phyloP scores from a whole-genome alignment of 2,888 invertebrate species.

The Calliscelio sp. region DNA sequence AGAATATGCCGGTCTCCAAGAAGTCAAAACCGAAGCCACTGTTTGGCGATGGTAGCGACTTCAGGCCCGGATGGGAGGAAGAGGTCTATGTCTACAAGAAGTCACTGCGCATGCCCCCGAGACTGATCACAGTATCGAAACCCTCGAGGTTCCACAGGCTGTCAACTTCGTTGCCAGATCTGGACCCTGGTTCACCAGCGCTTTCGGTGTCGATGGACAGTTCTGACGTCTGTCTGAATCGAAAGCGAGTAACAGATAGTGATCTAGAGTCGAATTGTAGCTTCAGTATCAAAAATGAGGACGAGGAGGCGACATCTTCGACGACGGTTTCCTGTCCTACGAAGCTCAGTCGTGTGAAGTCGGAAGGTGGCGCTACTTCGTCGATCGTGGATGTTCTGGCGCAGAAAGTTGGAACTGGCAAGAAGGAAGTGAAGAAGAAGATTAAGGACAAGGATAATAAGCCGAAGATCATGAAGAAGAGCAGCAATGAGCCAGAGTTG shows the following conservation, averaged over 20 bases:
- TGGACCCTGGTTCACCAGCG: slow-evolving; percentile 91
- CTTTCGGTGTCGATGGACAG: slow-evolving; percentile 89
- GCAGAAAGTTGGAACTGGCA: slow-evolving; percentile 89
- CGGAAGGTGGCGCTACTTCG: slow-evolving; percentile 82
- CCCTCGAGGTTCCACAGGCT: slow-evolving; percentile 90
- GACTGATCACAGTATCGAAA: slow-evolving; percentile 92
- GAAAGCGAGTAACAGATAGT: slow-evolving; percentile 87
- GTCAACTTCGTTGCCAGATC: slow-evolving; percentile 92
- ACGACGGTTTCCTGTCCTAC: slow-evolving; percentile 89
- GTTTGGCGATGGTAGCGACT: slow-evolving; percentile 91
- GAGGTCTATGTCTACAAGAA: slow-evolving; percentile 94
- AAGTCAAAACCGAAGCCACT: slow-evolving; percentile 87
- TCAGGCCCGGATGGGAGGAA: slow-evolving; percentile 93
- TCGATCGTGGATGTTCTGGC: slow-evolving; percentile 90
- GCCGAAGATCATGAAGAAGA: slow-evolving; percentile 88
- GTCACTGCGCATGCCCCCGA: slow-evolving; percentile 92
- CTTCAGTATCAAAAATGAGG: slow-evolving; percentile 88
- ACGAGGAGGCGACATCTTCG: slow-evolving; percentile 89
- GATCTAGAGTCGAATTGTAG: slow-evolving; percentile 90
- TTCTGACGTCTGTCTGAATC: slow-evolving; percentile 80
- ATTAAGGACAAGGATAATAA: slow-evolving; percentile 87
- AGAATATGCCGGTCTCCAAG: slow-evolving; percentile 73
- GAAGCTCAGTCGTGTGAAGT: slow-evolving; percentile 84
- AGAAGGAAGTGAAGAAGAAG: slow-evolving; percentile 84
- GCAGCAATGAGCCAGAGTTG: slow-evolving; percentile 87